Evolutionary conservation across 1,140 invertebrate genomes (phyloP).

Genomic region (Megalopta genalis): DNA sequence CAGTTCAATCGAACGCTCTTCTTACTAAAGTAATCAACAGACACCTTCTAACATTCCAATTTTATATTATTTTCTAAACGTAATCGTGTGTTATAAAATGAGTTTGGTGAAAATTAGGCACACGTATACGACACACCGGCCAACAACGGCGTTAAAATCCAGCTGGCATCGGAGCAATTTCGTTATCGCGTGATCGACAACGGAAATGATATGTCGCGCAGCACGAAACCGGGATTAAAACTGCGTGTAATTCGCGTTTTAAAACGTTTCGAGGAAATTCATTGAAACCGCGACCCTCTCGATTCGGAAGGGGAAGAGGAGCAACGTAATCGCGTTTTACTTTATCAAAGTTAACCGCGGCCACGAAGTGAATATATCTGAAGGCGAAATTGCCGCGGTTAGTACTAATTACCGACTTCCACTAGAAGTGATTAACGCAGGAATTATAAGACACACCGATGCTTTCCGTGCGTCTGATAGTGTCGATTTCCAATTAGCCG

Average conservation of each 20-base stretch:
- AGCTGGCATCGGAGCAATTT: too few relatives aligned
- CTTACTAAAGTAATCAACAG: too few relatives aligned
- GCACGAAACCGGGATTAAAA: neutral
- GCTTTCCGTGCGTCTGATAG: conserved; percentile 52
- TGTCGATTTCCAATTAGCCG: conserved; percentile 63
- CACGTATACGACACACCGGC: too few relatives aligned
- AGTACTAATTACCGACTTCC: conserved; percentile 54
- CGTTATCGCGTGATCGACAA: too few relatives aligned
- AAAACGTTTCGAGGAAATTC: conserved; percentile 45
- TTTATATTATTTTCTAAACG: too few relatives aligned
- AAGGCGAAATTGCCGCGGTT: conserved; percentile 51
- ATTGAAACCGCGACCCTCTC: conserved; percentile 48
- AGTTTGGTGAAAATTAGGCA: too few relatives aligned
- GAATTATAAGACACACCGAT: conserved; percentile 57
- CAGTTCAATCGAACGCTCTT: too few relatives aligned
- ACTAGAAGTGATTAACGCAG: conserved; percentile 60
- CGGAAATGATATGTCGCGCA: neutral
- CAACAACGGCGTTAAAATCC: too few relatives aligned
- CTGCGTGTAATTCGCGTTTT: neutral
- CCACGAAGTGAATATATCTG: conserved; percentile 16
- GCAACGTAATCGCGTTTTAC: conserved; percentile 1
- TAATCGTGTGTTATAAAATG: too few relatives aligned
- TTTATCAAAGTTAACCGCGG: conserved; percentile 37
- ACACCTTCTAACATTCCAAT: too few relatives aligned
- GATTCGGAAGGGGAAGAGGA: neutral